Base-by-base conservation (phyloP, 1,140 invertebrate species). In the Drosophila pseudoobscura region DNA sequence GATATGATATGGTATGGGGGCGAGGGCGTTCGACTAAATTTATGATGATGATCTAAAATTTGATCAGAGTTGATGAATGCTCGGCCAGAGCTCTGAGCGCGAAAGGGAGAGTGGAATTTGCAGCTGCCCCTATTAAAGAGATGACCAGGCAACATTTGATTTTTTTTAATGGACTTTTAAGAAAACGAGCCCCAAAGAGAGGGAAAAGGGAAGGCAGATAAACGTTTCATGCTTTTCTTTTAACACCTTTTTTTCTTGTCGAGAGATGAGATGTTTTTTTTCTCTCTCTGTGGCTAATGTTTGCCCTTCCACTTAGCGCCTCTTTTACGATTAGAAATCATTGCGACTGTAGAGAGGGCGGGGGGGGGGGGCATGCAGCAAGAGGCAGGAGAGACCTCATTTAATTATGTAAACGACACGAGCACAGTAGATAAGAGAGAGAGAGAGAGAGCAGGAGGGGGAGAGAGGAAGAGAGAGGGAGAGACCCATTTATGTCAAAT, bases 381-480 rank as follows among this genome's bases (percentile, higher is more conserved):
- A 26, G 24, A 26, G 24, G 24, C 24, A 26, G 24, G 24, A 26
- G 24, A 55, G 74, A 75, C 51, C 62, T 35, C 80, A 74, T 88
- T 89, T 88, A 88, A 88, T 88, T 88, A 89, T 88, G 84, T 88
- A 88, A 88, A 88, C 83, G 78, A 79, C 69, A 63, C 75, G 57
- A 66, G 66, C 39, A 29, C 45, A 29, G 54, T 31, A 49, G 53
- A 74, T 39, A 39, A 13, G 24, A 26, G 24, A 5, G 24, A 26
- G 24, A 5, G 24, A 24, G 24, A 26, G 24, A 26, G 24, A 24
- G 35, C 17, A 17, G 17, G 0, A 39, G 35, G 11, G 35, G 4
- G 17, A 17, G 17, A 39, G 35, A 13, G 5, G 11, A n/a, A 15
- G 4, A 39, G 11, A 35, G 31, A 35, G 9, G 3, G 11, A 35